phyloP scores from a whole-genome alignment of 2,888 invertebrate genomes.

The Eupithecia subfuscata region DNA sequence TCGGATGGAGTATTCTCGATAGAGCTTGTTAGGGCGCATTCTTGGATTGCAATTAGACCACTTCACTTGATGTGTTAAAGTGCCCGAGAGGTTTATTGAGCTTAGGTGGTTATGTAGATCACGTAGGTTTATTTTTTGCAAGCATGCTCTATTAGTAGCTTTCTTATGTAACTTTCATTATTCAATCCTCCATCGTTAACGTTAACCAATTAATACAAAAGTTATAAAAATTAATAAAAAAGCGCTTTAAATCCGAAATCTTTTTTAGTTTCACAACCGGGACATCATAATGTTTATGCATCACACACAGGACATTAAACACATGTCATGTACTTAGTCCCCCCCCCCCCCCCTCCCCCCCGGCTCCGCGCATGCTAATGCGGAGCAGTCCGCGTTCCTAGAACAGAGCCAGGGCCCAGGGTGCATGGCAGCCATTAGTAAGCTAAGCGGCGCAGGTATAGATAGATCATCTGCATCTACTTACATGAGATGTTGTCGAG shows the following conservation, averaged over 20 bases:
- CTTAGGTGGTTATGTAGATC: not conserved
- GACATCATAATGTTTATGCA: not conserved
- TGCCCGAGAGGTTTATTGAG: not conserved
- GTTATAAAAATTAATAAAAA: no score
- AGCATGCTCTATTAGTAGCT: not conserved
- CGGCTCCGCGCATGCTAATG: not conserved
- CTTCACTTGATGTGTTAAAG: not conserved
- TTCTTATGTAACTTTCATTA: not conserved
- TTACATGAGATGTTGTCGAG: not conserved
- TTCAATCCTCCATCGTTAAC: not conserved
- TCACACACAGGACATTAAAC: not conserved
- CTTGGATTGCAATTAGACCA: constrained; percentile 1
- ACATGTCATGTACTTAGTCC: not conserved
- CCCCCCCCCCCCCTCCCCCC: not conserved
- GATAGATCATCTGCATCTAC: not conserved
- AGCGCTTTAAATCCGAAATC: no score
- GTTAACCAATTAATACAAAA: no score
- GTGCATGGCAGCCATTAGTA: not conserved
- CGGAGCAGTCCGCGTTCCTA: not conserved
- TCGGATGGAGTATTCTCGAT: not conserved
- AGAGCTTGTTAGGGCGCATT: not conserved
- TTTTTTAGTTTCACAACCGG: not conserved
- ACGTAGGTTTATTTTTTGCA: not conserved
- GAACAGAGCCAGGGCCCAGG: not conserved
- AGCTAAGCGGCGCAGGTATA: not conserved